These are phyloP conservation scores for Oscheius sp. DNA, from an alignment of 2,888 invertebrate genomes.

Conservation along the genomic window DNA sequence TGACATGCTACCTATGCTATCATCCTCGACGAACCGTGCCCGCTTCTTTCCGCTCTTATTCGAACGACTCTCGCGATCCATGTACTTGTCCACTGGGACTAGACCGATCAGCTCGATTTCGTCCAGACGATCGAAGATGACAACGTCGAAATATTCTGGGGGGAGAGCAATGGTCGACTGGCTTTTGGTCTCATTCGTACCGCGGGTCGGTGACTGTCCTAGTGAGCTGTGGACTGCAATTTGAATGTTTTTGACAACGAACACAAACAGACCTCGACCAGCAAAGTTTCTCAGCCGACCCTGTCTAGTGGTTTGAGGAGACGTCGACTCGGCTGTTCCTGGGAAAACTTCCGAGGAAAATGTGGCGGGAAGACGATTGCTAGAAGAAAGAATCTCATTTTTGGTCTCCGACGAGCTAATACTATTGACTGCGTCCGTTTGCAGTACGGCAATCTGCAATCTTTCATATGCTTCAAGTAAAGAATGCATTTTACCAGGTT, in stretches of 20 bases:
- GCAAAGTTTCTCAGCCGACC: slow-evolving; percentile 56
- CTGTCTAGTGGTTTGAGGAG: slow-evolving; percentile 30
- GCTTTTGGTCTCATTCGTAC: neutral
- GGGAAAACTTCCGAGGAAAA: slow-evolving; percentile 17
- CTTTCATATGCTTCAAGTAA: neutral
- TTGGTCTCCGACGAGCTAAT: slow-evolving; percentile 9
- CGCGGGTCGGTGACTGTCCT: slow-evolving; percentile 15
- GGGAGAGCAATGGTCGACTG: slow-evolving; percentile 23
- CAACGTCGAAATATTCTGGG: slow-evolving; percentile 42
- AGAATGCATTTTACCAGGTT: slow-evolving; percentile 48
- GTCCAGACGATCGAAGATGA: slow-evolving; percentile 8
- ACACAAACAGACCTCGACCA: slow-evolving; percentile 42
- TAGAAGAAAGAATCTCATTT: slow-evolving; percentile 20
- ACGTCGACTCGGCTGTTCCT: slow-evolving; percentile 15
- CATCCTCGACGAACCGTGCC: slow-evolving; percentile 62
- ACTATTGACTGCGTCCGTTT: slow-evolving; percentile 28
- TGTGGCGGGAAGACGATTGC: slow-evolving; percentile 37
- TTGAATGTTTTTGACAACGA: neutral
- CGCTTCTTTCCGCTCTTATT: slow-evolving; percentile 59
- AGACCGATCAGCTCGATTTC: slow-evolving; percentile 66
- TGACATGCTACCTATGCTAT: slow-evolving; percentile 48
- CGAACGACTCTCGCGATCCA: slow-evolving; percentile 66
- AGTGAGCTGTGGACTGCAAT: slow-evolving; percentile 39
- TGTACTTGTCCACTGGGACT: slow-evolving; percentile 72
- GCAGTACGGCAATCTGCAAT: slow-evolving; percentile 24